Conservation (phyloP, 1,140 invertebrate genomes). For the Drosophila pruinosa region DNA sequence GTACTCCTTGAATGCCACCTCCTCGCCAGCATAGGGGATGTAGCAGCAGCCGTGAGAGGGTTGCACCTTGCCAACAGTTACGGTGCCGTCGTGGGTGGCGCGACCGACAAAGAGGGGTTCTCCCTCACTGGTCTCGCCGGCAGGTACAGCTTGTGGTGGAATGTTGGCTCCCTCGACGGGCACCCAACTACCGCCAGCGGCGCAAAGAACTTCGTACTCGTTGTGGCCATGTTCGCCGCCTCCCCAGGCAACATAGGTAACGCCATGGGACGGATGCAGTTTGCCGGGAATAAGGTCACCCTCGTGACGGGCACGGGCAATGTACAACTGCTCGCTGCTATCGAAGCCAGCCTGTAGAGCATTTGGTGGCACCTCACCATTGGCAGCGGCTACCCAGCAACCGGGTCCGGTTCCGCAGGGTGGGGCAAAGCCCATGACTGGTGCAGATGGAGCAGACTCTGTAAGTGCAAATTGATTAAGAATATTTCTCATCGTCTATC, state of each 20-base stretch:
- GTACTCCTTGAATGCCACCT: slow-evolving; percentile 89
- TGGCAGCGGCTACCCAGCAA: slow-evolving; percentile 87
- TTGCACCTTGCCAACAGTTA: slow-evolving; percentile 89
- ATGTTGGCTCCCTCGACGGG: slow-evolving; percentile 86
- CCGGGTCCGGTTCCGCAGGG: slow-evolving; percentile 68
- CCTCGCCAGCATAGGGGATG: slow-evolving; percentile 88
- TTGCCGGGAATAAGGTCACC: slow-evolving; percentile 92
- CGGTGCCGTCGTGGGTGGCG: slow-evolving; percentile 86
- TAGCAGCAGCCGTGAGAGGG: slow-evolving; percentile 88
- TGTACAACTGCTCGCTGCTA: slow-evolving; percentile 88
- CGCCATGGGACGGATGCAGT: slow-evolving; percentile 87
- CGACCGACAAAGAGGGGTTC: slow-evolving; percentile 89
- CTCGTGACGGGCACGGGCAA: slow-evolving; percentile 89
- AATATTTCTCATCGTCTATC: no score
- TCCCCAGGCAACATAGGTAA: slow-evolving; percentile 91
- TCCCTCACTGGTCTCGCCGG: slow-evolving; percentile 89
- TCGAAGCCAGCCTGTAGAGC: slow-evolving; percentile 90
- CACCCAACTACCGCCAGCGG: slow-evolving; percentile 86
- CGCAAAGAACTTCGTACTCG: slow-evolving; percentile 90
- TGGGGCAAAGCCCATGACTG: slow-evolving; percentile 55
- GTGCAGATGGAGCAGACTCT: slow-evolving; percentile 59
- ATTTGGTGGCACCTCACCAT: slow-evolving; percentile 88
- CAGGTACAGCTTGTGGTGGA: slow-evolving; percentile 88
- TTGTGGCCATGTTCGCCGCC: slow-evolving; percentile 89
- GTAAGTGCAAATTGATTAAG: no score